phyloP scores from a whole-genome alignment of 1,140 invertebrate genomes.

The Elysia chlorotica region DNA sequence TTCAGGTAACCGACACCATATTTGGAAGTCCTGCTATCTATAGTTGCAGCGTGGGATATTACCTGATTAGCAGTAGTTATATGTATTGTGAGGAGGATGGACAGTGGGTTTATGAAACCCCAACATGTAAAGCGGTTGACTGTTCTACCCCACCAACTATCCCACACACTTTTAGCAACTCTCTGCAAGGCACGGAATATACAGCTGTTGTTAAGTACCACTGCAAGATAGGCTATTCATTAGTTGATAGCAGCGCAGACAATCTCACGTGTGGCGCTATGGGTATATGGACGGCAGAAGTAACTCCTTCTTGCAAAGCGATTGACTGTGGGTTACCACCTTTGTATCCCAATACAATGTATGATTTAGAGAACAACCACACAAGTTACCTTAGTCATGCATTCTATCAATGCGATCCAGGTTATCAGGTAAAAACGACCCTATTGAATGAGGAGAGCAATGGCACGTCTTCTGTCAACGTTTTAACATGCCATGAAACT shows the following conservation, averaged over 20 bases:
- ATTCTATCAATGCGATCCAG: background rate
- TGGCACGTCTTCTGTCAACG: no score
- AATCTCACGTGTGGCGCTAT: conserved; percentile 28
- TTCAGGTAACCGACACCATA: conserved; percentile 73
- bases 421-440: no score
- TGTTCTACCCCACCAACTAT: conserved; percentile 24
- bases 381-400: background rate
- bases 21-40: conserved; percentile 64
- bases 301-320: conserved; percentile 28
- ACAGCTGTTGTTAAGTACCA: background rate
- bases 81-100: conserved; percentile 35
- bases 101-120: conserved; percentile 33
- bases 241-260: conserved; percentile 6
- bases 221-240: conserved; percentile 29
- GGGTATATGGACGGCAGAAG: conserved; percentile 40
- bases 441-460: no score
- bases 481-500: background rate
- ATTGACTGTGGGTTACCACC: conserved; percentile 33
- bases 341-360: background rate
- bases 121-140: conserved; percentile 28
- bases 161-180: background rate
- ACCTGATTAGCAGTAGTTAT: conserved; percentile 19
- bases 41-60: conserved; percentile 40
- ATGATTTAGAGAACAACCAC: background rate
- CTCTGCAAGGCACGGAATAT: conserved; percentile 3